Evolutionary conservation across 2,113 vertebrate genomes (phyloP).

Genomic region (Odocoileus virginianus): DNA sequence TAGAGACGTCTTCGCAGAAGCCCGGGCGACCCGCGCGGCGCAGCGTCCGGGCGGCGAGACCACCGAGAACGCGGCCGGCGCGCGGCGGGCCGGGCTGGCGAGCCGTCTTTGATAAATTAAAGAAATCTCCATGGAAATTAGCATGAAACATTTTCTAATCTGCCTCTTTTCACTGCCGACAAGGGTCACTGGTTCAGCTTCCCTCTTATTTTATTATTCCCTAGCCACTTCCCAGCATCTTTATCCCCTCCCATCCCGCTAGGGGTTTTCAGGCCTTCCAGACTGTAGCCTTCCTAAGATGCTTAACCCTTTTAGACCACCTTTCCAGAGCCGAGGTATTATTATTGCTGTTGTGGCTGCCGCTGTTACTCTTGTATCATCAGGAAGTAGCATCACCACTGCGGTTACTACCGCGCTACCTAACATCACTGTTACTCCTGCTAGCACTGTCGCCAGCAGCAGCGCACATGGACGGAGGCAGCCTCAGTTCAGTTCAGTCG

Average conservation of each 20-base stretch:
- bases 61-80: not conserved
- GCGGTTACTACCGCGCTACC: not conserved
- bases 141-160: constrained; percentile 99
- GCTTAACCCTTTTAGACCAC: constrained; percentile 72
- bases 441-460: fast-evolving
- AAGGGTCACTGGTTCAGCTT: constrained; percentile 96
- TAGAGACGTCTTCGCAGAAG: constrained; percentile 92
- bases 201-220: constrained; percentile 87
- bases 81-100: constrained; percentile 56
- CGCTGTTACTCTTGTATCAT: not conserved
- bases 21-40: constrained; percentile 86
- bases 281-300: constrained; percentile 65
- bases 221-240: constrained; percentile 81
- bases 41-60: not conserved
- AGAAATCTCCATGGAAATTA: constrained; percentile 99
- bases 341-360: not conserved
- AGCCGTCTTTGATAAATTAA: constrained; percentile 97
- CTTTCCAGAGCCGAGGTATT: not conserved
- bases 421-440: not conserved
- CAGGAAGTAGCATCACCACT: not conserved
- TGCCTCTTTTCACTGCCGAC: constrained; percentile 93
- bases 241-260: constrained; percentile 77
- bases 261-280: constrained; percentile 64
- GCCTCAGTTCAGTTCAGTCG: not conserved
- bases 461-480: fast-evolving